phyloP scores from a whole-genome alignment of 2,113 vertebrate genomes.

The Formicarius rufipectus region DNA sequence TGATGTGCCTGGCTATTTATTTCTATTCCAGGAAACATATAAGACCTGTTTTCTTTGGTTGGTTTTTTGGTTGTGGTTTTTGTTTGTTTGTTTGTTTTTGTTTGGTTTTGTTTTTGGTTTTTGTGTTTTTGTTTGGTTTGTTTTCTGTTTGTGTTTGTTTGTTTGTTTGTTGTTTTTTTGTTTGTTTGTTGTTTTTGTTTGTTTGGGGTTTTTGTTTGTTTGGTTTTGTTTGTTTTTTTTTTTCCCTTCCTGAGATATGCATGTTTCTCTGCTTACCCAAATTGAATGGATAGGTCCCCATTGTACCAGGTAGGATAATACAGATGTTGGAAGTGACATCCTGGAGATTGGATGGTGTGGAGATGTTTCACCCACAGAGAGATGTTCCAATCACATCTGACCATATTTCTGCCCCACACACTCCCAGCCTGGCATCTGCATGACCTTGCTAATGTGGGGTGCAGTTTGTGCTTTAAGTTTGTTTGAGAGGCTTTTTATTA shows the following conservation, averaged over 20 bases:
- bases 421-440: not conserved
- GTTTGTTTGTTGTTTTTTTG: too few relatives aligned
- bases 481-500: not conserved
- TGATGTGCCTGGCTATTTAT: not conserved
- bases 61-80: too few relatives aligned
- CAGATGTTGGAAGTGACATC: not conserved
- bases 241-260: fast-evolving
- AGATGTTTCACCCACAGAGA: not conserved
- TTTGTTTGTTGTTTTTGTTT: too few relatives aligned
- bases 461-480: not conserved
- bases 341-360: not conserved
- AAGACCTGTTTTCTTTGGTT: too few relatives aligned
- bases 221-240: not conserved
- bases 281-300: fast-evolving
- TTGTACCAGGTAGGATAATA: not conserved
- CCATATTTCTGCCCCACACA: not conserved
- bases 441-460: not conserved
- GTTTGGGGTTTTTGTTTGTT: too few relatives aligned
- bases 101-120: too few relatives aligned
- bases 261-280: not conserved
- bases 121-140: too few relatives aligned
- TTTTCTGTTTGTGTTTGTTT: too few relatives aligned
- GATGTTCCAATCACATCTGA: not conserved
- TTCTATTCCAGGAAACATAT: not conserved
- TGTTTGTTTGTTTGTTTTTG: too few relatives aligned